Evolutionary conservation across 2,888 invertebrate species (phyloP).

Genomic region (Conistra vaccinii): DNA sequence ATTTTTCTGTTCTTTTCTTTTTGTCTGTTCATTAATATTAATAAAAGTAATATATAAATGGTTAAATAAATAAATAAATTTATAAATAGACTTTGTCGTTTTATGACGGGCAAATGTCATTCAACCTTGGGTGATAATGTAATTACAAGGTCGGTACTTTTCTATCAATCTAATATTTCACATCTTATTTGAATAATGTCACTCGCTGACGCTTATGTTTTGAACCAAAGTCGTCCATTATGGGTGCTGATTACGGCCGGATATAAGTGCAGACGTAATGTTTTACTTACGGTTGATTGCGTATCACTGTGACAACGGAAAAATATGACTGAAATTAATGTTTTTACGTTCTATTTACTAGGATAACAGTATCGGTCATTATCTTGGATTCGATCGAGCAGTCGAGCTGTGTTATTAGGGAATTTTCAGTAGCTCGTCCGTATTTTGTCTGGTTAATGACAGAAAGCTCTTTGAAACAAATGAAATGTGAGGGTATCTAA

Average conservation of each 20-base stretch:
- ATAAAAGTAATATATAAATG: too few relatives aligned
- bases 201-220: conserved; percentile 2
- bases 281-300: conserved; percentile 41
- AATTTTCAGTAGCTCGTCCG: background rate
- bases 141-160: too few relatives aligned
- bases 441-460: background rate
- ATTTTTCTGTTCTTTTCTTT: too few relatives aligned
- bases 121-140: background rate
- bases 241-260: conserved; percentile 35
- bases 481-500: background rate
- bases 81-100: background rate
- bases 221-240: conserved; percentile 13
- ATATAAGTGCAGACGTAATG: conserved; percentile 47
- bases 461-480: background rate
- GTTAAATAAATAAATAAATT: too few relatives aligned
- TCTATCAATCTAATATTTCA: background rate
- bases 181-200: background rate
- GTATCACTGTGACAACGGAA: background rate
- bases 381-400: background rate
- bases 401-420: background rate
- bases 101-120: background rate
- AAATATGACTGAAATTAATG: conserved; percentile 16
- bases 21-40: too few relatives aligned
- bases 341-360: conserved; percentile 4
- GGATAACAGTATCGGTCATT: background rate